Evolutionary conservation across 2,888 invertebrate species (phyloP).

Genomic region (Cacoxenus indagator): DNA sequence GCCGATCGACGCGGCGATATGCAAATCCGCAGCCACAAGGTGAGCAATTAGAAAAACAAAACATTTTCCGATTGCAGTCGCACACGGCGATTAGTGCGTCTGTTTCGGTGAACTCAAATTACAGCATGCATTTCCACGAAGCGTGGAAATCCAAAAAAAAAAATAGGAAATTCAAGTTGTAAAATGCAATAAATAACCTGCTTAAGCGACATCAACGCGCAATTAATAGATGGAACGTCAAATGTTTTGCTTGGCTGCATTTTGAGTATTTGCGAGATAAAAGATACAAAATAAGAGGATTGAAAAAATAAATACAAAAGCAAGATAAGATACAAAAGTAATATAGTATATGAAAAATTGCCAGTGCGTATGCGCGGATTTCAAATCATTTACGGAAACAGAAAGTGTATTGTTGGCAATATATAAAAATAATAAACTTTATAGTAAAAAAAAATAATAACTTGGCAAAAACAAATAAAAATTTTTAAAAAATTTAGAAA

Average conservation of each 20-base stretch:
- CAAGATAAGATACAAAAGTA: too few relatives aligned
- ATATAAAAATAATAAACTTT: not conserved
- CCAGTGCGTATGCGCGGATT: too few relatives aligned
- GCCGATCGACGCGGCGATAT: not conserved
- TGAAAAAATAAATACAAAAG: not conserved
- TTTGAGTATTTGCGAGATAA: not conserved
- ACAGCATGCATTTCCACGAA: not conserved
- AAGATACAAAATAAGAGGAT: too few relatives aligned
- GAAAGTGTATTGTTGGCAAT: not conserved
- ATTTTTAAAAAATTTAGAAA: not conserved
- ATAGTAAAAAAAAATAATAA: not conserved
- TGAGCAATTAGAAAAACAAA: slow-evolving; percentile 1
- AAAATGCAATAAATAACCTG: slow-evolving; percentile 5
- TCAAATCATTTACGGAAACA: too few relatives aligned
- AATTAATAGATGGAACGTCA: not conserved
- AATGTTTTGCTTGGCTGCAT: not conserved
- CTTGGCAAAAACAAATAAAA: not conserved
- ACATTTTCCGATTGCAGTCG: not conserved
- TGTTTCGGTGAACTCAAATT: not conserved
- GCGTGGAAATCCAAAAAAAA: not conserved
- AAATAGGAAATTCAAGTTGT: not conserved
- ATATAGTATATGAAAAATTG: too few relatives aligned
- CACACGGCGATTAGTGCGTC: not conserved
- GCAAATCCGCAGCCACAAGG: slow-evolving; percentile 1
- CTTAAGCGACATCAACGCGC: not conserved